Evolutionary conservation across 2,888 invertebrate genomes (phyloP).

Genomic region (Nowickia ferox): DNA sequence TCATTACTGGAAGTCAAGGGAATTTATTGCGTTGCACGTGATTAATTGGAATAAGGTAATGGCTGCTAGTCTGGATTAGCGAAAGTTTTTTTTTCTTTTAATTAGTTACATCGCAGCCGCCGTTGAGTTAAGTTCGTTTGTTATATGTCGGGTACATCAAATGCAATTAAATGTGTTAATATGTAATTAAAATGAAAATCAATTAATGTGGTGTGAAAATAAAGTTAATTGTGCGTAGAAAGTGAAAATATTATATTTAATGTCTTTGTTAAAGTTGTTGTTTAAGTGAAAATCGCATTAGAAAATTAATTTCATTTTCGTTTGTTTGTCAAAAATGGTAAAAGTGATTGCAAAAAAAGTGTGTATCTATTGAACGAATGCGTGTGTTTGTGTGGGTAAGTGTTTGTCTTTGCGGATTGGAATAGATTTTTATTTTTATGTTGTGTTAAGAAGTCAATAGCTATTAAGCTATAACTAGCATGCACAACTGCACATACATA

Average conservation of each 20-base stretch:
- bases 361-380: not conserved
- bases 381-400: not conserved
- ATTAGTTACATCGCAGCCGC: not conserved
- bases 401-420: not conserved
- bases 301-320: not conserved
- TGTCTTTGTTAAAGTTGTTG: not conserved
- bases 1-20: not conserved
- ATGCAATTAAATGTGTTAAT: slow-evolving; percentile 3
- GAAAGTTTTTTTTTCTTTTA: slow-evolving; percentile 13
- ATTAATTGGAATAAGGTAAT: slow-evolving; percentile 1
- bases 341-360: not conserved
- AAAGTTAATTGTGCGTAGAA: not conserved
- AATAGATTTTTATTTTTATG: not conserved
- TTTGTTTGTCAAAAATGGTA: not conserved
- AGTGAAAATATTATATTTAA: not conserved
- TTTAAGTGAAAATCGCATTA: not conserved
- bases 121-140: not conserved
- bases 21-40: not conserved
- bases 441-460: not conserved
- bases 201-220: not conserved
- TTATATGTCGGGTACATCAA: not conserved
- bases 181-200: slow-evolving; percentile 29
- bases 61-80: slow-evolving; percentile 4
- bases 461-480: not conserved
- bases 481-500: not conserved